Base-by-base conservation (phyloP, 2,113 vertebrate genomes). In the Pagrus major region DNA sequence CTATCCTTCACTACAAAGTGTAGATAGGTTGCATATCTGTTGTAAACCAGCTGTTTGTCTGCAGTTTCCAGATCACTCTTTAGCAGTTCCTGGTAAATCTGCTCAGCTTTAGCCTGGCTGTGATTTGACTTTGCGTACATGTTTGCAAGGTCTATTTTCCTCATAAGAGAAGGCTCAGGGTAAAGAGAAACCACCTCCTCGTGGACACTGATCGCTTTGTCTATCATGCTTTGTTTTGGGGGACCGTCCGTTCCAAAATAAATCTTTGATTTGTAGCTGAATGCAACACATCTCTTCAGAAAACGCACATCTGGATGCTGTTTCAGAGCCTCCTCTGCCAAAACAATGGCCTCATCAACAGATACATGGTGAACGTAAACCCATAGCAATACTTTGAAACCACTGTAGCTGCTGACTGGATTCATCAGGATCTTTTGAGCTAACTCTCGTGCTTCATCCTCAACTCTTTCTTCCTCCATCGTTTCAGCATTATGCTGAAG, bases 311-410 rank as follows among this genome's bases (percentile, higher is more conserved):
- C n/a, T n/a, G n/a, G n/a, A n/a, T n/a, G n/a, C n/a, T n/a, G n/a
- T n/a, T n/a, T n/a, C n/a, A n/a, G n/a, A 60, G 84, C 87, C 33
- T 76, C 27, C 3, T 82, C 77, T 59, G 80, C 87, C 59, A 90
- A 20, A 9, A 33, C 51, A 2, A 88, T 56, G 11, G 79, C 91
- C 14, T 86, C 83, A 29, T 86, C 70, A 1, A 66, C 11, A 4
- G 64, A 71, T 10, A 58, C 0, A 0, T 56, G 29, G 74, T n/a
- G n/a, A n/a, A n/a, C n/a, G 68, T 82, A 85, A 10, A 83, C 1
- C 23, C 33, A 44, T 2, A 92, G 49, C 2, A 92, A 7, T 0
- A 37, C 9, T 76, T 51, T 80, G 1, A 90, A 42, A 6, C 89
- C 87, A 8, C 71, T 86, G 77, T 85, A 81, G 58, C 70, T 75